Evolutionary conservation across 2,113 vertebrate species (phyloP).

Genomic region (Telmatochromis brichardi): DNA sequence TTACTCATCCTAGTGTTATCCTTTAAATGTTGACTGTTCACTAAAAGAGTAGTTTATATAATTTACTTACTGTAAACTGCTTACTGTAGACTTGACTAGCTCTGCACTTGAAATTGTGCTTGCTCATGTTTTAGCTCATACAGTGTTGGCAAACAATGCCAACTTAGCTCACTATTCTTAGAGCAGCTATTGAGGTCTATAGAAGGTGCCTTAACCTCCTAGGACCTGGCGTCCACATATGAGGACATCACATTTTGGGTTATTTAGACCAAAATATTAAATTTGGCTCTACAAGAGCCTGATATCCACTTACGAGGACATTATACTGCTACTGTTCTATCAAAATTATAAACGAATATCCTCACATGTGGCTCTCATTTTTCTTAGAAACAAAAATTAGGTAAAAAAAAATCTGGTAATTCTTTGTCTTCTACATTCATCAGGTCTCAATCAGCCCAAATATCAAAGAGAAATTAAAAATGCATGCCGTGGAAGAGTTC

Average conservation of each 20-base stretch:
- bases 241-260: neutral
- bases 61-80: neutral
- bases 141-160: neutral
- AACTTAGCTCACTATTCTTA: neutral
- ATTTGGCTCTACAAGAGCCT: neutral
- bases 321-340: neutral
- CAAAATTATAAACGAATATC: fast-evolving
- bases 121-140: neutral
- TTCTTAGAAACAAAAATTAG: neutral
- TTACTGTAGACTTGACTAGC: neutral
- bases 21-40: neutral
- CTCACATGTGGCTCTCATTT: neutral
- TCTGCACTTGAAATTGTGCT: neutral
- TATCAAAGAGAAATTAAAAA: neutral
- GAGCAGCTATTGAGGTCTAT: neutral
- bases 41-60: neutral
- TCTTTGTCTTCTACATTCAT: neutral
- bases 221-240: neutral
- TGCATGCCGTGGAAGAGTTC: neutral
- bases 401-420: fast-evolving
- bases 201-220: neutral
- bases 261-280: neutral
- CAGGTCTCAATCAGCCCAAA: neutral
- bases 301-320: neutral
- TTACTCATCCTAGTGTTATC: neutral